Evolutionary conservation across 2,888 invertebrate genomes (phyloP), one percentile per base, ranked within the genome.

Genomic region (Anoncus sp.): DNA sequence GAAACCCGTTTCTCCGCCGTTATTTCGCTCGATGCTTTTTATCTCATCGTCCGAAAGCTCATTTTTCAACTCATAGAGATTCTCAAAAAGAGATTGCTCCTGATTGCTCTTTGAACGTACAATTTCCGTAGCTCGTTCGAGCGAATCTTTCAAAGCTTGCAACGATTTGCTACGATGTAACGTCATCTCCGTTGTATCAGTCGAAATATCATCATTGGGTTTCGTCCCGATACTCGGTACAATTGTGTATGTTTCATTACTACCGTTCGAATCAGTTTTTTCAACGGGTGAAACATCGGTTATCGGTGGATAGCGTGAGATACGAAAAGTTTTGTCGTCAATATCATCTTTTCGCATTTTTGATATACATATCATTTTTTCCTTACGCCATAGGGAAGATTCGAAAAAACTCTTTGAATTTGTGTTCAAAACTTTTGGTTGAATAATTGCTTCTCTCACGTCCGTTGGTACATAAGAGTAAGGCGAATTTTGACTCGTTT

Each of bases 101-200:
- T 38, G 80, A 60, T 14, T 66, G 27, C 31, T 71, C 38, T 49
- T 63, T 6, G 86, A 81, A 18, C 81, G 75, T 4, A 88, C 81
- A n/a, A 89, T 85, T 49, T 87, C 79, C 1, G 88, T 88, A 7
- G 87, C 89, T 20, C 89, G 82, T 63, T 89, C 87, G 14, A 89
- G 73, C 12, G 89, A 87, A 14, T 88, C 82, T 73, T 86, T 86
- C 49, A 89, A 43, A 3, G 80, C 78, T 69, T 82, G 81, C 63
- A 89, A 67, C 0, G 87, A 79, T 73, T 79, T 69, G 22, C 62
- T 83, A 10, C 78, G 66, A 5, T 75, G 40, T 7, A 65, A 73
- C 47, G 77, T 60, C 1, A 60, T 73, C 5, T 0, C 20, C 5
- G 62, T 63, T 1, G 49, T 14, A 43, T 69, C 40, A 4, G 31